Evolutionary conservation across 2,113 vertebrate species (phyloP), one percentile per base, ranked within the genome.

Genomic region (Dromas ardeola): DNA sequence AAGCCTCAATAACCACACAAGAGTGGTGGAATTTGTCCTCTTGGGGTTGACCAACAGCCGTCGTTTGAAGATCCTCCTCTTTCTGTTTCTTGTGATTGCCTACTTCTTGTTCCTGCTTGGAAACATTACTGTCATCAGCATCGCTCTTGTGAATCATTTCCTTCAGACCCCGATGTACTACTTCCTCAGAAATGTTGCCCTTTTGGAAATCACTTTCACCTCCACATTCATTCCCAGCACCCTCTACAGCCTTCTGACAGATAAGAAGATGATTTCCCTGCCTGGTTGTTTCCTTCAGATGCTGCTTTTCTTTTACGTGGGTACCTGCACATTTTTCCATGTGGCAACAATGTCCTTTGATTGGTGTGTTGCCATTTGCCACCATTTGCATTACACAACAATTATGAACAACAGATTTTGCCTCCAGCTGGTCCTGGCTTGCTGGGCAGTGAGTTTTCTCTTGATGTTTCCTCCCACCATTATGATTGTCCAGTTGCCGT

Each of bases 161-260:
- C 92, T 95, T 22, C 96, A 96, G 50, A 95, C 73, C 4, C 93
- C 90, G 0, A 95, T 97, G 95, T 97, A 97, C 70, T 97, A 77
- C 63, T 96, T 96, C 40, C 93, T 97, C 40, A 88, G 81, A 47
- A 96, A 97, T 50, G 88, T 97, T 29, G 67, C 88, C 19, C 17
- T 93, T 42, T 22, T 96, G 81, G 95, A 98, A 65, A 94, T 95
- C 36, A 36, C 11, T 34, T 95, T 95, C 63, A 87, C 95, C 20
- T 70, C 93, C 15, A 70, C 70, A 0, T 82, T 96, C 52, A 90
- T 89, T 19, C 97, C 95, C 19, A 95, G 73, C 55, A 93, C 93
- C 38, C 67, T 97, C 55, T 43, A 70, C 47, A 90, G 87, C 42
- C 74, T 97, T 43, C 17, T 93, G 42, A 94, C 88, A 38, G 49